A percentile compares a stretch with the other conserved stretches of the same genome.
These are phyloP conservation scores for Spongilla lacustris DNA, from an alignment of 37 sponge, comb jelly and placozoan species.

Conservation along the genomic window DNA sequence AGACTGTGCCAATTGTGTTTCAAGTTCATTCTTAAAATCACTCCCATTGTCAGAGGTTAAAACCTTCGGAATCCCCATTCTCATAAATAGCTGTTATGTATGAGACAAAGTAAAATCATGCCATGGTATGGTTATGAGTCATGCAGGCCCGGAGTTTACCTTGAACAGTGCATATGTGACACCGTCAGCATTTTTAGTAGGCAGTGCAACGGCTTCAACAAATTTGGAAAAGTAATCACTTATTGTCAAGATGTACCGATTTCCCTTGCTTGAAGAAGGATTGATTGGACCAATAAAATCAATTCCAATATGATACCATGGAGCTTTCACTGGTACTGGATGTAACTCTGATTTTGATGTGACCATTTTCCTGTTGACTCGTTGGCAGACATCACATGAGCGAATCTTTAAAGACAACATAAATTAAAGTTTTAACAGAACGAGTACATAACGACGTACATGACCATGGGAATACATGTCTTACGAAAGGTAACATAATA, in stretches of 20 bases:
- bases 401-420: too few species aligned
- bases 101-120: background rate
- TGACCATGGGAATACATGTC: too few species aligned
- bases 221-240: constrained; percentile 78
- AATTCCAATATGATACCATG: constrained; percentile 79
- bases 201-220: constrained; percentile 53
- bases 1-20: constrained; percentile 9
- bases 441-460: too few species aligned
- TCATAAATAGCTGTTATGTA: constrained; percentile 59
- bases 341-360: constrained; percentile 66
- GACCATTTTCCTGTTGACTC: too few species aligned
- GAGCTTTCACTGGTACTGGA: constrained; percentile 62
- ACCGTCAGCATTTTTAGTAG: constrained; percentile 40
- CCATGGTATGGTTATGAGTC: background rate
- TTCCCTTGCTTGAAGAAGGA: constrained; percentile 17
- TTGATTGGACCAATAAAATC: constrained; percentile 74
- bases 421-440: too few species aligned
- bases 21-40: constrained; percentile 64
- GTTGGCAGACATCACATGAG: too few species aligned
- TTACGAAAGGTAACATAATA: too few species aligned
- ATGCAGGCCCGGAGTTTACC: constrained; percentile 33
- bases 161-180: constrained; percentile 72
- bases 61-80: constrained; percentile 63
- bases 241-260: constrained; percentile 60
- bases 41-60: constrained; percentile 56